Percentiles rank a stretch among this genome's conserved stretches.
Evolutionary conservation across 35 echinoderm and acorn worm genomes (phyloP).

Genomic region (Ophiothrix spiculata): DNA sequence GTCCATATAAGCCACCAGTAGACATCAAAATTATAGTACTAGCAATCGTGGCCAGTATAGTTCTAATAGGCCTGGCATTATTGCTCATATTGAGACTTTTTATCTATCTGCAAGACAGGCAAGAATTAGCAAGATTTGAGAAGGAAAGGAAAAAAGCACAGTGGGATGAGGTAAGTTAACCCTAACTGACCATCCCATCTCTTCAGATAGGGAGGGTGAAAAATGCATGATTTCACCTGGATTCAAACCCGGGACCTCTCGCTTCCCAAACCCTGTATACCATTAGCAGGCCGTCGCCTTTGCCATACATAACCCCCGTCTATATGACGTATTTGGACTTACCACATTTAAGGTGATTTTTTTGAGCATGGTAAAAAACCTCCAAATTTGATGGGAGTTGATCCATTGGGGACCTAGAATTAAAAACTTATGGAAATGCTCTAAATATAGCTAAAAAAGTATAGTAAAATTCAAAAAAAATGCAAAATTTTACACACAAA

Average conservation of each 20-base stretch:
- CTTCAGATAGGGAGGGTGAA: background rate
- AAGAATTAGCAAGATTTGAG: slow-evolving; percentile 7
- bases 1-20: background rate
- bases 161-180: slow-evolving; percentile 17
- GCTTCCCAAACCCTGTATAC: background rate
- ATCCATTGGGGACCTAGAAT: too few species aligned
- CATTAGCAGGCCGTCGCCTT: background rate
- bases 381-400: too few species aligned
- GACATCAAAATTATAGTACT: slow-evolving; percentile 25
- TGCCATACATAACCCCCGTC: too few species aligned
- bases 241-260: background rate
- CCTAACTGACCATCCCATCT: too few species aligned
- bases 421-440: too few species aligned
- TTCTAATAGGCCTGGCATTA: slow-evolving; percentile 7
- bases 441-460: too few species aligned
- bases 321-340: too few species aligned
- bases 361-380: too few species aligned
- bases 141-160: slow-evolving; percentile 8
- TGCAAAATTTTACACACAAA: too few species aligned
- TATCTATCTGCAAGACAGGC: background rate
- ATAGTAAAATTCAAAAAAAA: too few species aligned
- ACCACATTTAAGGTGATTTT: background rate
- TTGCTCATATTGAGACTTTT: background rate
- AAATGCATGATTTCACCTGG: too few species aligned
- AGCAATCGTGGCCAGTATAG: slow-evolving; percentile 2